phyloP scores from a whole-genome alignment of 2,113 vertebrate genomes.

The Catharus fuscescens region DNA sequence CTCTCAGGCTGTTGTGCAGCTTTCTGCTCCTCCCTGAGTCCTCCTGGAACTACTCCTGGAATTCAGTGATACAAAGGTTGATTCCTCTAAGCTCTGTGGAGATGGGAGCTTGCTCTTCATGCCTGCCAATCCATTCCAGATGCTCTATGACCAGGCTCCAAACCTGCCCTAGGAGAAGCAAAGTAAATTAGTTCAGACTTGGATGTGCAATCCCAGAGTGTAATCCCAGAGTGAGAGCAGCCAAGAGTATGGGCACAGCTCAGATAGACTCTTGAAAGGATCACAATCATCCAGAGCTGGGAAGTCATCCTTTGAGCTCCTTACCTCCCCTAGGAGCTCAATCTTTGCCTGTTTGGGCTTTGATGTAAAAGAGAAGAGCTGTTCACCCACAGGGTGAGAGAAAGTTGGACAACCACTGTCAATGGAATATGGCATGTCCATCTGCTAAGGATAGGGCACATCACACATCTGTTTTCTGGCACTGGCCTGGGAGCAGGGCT shows the following conservation, averaged over 20 bases:
- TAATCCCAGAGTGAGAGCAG: neutral
- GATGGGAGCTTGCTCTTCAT: neutral
- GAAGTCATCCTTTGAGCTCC: neutral
- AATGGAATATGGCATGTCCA: conserved; percentile 14
- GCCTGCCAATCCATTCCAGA: neutral
- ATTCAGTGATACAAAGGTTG: neutral
- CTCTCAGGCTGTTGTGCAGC: neutral
- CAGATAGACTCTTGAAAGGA: neutral
- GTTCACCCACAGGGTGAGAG: neutral
- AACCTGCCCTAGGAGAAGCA: neutral
- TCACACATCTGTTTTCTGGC: conserved; percentile 36
- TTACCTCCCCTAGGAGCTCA: neutral
- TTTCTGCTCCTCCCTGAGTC: neutral
- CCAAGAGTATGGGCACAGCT: accelerated
- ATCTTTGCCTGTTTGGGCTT: neutral
- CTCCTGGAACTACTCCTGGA: neutral
- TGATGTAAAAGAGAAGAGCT: neutral
- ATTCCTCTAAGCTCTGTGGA: neutral
- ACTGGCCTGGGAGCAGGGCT: neutral
- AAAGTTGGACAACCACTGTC: neutral
- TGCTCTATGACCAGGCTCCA: neutral
- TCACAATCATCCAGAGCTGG: neutral
- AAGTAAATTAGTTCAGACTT: neutral
- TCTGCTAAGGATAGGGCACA: neutral
- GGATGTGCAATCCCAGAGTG: neutral